Percentiles rank a stretch among this genome's conserved stretches.
Evolutionary conservation across 2,888 invertebrate species (phyloP).

Genomic region (Callosobruchus maculatus): DNA sequence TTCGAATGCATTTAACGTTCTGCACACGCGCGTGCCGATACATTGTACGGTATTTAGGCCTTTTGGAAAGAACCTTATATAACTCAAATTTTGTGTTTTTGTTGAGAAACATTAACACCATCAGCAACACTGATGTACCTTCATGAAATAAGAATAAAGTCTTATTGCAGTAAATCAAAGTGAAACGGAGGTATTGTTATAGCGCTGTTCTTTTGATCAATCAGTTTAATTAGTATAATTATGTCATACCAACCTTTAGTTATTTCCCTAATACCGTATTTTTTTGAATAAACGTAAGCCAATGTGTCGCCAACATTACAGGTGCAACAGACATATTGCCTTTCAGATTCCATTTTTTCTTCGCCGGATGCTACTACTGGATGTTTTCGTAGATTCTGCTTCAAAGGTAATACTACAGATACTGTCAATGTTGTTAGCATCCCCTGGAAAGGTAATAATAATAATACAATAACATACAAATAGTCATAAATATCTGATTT

Average conservation of each 20-base stretch:
- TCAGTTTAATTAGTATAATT: background rate
- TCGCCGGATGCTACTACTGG: conserved; percentile 10
- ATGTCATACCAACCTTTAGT: conserved; percentile 56
- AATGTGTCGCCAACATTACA: conserved; percentile 88
- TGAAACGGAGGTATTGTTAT: too few relatives aligned
- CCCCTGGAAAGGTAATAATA: conserved; percentile 45
- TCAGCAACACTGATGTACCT: background rate
- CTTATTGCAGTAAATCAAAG: too few relatives aligned
- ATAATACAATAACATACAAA: background rate
- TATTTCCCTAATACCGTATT: conserved; percentile 76
- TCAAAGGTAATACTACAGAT: conserved; percentile 67
- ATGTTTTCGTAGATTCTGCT: conserved; percentile 25
- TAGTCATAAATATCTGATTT: too few relatives aligned
- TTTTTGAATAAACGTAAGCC: conserved; percentile 79
- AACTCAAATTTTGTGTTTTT: background rate
- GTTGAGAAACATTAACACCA: background rate
- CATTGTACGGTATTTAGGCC: too few relatives aligned
- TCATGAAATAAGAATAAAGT: background rate
- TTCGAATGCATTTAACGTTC: too few relatives aligned
- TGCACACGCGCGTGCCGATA: too few relatives aligned
- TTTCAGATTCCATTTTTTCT: conserved; percentile 28
- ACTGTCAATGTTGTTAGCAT: conserved; percentile 81
- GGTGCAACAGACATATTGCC: conserved; percentile 70
- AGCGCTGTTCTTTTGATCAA: too few relatives aligned
- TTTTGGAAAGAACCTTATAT: background rate